These are phyloP conservation scores for Leptopilina clavipes DNA, from an alignment of 1,140 invertebrate species.

Conservation along the genomic window DNA sequence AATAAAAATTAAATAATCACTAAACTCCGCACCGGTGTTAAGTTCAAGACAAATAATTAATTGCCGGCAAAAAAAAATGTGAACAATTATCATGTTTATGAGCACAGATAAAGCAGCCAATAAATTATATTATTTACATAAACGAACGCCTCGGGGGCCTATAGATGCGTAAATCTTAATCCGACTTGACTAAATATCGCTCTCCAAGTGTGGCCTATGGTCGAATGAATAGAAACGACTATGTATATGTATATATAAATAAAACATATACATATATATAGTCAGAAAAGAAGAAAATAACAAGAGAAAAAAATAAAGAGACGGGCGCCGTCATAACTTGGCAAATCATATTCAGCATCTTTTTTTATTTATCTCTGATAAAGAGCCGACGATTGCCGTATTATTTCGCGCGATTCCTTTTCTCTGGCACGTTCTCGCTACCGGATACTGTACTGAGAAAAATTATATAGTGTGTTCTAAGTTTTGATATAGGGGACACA, in stretches of 20 bases:
- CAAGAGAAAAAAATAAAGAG: background rate
- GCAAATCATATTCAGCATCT: conserved; percentile 38
- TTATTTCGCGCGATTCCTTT: conserved; percentile 45
- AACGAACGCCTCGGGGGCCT: conserved; percentile 9
- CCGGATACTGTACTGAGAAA: conserved; percentile 20
- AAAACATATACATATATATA: too few species aligned
- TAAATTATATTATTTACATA: conserved; percentile 26
- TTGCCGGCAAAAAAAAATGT: background rate
- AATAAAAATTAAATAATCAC: too few species aligned
- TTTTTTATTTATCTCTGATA: conserved; percentile 42
- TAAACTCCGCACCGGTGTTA: too few species aligned
- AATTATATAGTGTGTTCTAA: background rate
- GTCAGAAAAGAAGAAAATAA: background rate
- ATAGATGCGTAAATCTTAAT: conserved; percentile 11
- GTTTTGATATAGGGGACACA: conserved; percentile 7
- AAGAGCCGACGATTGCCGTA: conserved; percentile 46
- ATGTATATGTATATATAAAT: too few species aligned
- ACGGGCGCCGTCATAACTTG: conserved; percentile 15
- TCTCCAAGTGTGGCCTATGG: conserved; percentile 20
- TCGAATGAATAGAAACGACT: background rate
- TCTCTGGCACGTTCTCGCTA: conserved; percentile 35
- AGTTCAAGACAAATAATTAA: background rate
- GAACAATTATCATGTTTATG: conserved; percentile 18
- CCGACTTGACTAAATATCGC: background rate
- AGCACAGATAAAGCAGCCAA: background rate